Conservation (phyloP, 2,888 invertebrate genomes). For the Idaea straminata region DNA sequence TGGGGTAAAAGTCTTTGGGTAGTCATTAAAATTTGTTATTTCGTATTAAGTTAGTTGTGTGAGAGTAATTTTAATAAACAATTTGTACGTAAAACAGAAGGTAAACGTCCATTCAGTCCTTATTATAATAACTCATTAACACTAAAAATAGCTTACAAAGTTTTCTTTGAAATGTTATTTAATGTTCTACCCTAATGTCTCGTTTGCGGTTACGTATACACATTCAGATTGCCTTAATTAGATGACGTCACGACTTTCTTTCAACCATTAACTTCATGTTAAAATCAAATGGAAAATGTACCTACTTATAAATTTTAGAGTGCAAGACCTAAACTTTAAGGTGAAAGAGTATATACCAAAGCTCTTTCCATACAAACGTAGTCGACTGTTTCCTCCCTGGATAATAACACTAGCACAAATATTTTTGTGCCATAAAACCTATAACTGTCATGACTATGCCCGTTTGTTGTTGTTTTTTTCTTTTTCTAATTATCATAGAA, state of each 20-base stretch:
- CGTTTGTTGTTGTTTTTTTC: no score
- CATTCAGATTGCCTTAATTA: constrained; percentile 42
- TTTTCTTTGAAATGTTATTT: constrained; percentile 41
- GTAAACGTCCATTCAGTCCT: neutral
- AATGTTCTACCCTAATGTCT: constrained; percentile 38
- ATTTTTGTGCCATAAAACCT: no score
- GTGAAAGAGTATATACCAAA: no score
- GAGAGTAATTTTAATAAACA: neutral
- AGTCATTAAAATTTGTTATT: no score
- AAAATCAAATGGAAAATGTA: neutral
- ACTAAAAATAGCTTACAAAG: constrained; percentile 50
- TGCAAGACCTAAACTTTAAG: no score
- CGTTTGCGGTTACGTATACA: constrained; percentile 34
- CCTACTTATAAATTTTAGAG: neutral
- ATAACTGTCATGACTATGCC: no score
- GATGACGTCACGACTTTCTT: constrained; percentile 35
- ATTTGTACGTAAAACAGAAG: neutral
- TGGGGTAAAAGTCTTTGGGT: no score
- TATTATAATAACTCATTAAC: constrained; percentile 36
- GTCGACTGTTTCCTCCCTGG: no score
- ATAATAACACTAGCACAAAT: no score
- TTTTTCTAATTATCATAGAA: no score
- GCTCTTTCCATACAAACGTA: no score
- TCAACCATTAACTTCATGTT: constrained; percentile 17
- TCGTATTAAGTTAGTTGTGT: neutral